A percentile compares a stretch with the other conserved stretches of the same genome.
These are phyloP conservation scores for Hapalemur alaotrensis DNA, from an alignment of 2,797 vertebrate genomes.

Conservation along the genomic window DNA sequence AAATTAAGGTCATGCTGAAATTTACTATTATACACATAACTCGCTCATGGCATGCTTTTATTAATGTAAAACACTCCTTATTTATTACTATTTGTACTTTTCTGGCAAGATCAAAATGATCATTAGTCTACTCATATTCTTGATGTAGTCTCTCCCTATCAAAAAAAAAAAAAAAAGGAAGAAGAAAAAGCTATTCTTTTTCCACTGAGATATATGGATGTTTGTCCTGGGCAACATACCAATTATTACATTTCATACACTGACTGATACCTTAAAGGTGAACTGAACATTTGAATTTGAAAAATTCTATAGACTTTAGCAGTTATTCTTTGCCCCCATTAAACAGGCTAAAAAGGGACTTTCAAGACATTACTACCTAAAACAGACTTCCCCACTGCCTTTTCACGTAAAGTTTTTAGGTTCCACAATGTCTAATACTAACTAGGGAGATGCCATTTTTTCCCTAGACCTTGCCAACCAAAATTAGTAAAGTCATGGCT, in stretches of 20 bases:
- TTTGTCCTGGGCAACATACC: constrained; percentile 28
- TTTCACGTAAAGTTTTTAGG: constrained; percentile 11
- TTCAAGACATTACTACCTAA: constrained; percentile 26
- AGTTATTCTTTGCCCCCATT: constrained; percentile 3
- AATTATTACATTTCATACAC: neutral
- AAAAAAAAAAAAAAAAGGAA: neutral
- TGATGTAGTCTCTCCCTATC: constrained; percentile 25
- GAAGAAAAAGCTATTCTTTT: neutral
- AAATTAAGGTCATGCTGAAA: constrained; percentile 70
- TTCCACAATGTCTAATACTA: neutral
- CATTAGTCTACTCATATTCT: constrained; percentile 55
- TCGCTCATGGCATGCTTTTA: neutral
- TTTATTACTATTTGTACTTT: constrained; percentile 67
- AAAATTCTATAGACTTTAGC: constrained; percentile 37
- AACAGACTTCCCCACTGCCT: neutral
- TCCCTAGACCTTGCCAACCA: neutral
- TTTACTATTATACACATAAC: neutral
- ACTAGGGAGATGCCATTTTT: neutral
- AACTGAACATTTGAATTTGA: constrained; percentile 44
- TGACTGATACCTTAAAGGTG: constrained; percentile 51
- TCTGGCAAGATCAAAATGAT: constrained; percentile 62
- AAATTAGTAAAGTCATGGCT: neutral
- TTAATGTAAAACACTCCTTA: neutral
- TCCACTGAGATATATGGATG: neutral
- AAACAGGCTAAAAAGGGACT: constrained; percentile 13